phyloP scores from a whole-genome alignment of 2,113 vertebrate species.

The Pangasianodon hypophthalmus region DNA sequence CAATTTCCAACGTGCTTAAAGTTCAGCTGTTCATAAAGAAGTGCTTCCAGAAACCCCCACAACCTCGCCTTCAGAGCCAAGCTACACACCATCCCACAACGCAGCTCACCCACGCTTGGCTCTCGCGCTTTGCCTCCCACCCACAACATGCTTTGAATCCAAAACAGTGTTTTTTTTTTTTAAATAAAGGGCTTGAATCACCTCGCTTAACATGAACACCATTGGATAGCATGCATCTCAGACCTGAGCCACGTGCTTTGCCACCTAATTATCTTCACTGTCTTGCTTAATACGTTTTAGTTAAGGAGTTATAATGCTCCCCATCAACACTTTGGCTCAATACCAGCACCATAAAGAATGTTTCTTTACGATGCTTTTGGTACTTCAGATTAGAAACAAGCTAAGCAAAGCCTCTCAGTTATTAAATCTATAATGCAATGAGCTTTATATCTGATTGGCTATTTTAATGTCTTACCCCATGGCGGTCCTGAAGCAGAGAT shows the following conservation, averaged over 20 bases:
- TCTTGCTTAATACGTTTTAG: background rate
- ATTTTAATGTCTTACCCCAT: background rate
- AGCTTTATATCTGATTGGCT: background rate
- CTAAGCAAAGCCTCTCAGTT: background rate
- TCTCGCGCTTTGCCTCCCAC: background rate
- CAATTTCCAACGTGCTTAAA: background rate
- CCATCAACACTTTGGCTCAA: background rate
- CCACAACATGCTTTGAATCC: conserved; percentile 17
- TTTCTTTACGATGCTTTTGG: background rate
- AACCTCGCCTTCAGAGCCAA: conserved; percentile 1
- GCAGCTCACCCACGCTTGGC: conserved; percentile 32
- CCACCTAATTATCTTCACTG: background rate
- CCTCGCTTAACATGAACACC: background rate
- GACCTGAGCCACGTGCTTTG: background rate
- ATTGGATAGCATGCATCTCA: background rate
- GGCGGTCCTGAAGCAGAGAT: background rate
- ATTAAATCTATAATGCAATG: background rate
- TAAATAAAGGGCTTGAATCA: conserved; percentile 30
- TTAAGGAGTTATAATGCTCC: background rate
- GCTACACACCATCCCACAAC: conserved; percentile 28
- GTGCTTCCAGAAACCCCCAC: conserved; percentile 1
- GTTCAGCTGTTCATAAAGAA: conserved; percentile 14
- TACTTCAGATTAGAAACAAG: background rate
- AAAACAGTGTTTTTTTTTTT: conserved; percentile 18
- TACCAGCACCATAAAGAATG: background rate